Evolutionary conservation across 2,888 invertebrate species (phyloP), one percentile per base, ranked within the genome.

Genomic region (Ennomos erosarius): DNA sequence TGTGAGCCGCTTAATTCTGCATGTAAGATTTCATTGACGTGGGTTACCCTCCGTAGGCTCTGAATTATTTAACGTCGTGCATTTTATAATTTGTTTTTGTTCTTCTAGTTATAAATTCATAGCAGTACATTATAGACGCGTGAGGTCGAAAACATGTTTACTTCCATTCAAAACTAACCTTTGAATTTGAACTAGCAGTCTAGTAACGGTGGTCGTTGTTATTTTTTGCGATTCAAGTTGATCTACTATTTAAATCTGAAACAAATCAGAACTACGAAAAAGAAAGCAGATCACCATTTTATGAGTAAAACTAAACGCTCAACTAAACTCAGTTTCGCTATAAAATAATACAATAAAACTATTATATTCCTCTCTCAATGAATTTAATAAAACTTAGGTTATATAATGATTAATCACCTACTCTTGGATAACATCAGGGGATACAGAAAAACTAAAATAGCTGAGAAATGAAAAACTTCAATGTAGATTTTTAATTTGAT

Each of bases 1-100:
- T 70, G 71, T 68, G 59, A 55, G 42, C 62, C 65, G 42, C 62
- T 65, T 65, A 66, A 68, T 74, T 70, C 62, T 64, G 59, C 52
- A 67, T 71, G 64, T 74, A 76, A 78, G 69, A 74, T 70, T 74
- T 71, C 71, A 74, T 73, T 78, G 76, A 79, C 67, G 64, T 74
- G 78, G 78, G 79, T 79, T 68, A 67, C 64, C 68, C 73, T 68
- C 64, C 45, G 51, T 38, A 55, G 49, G 35, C 64, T 60, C 55
- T 57, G 69, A 73, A 74, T 78, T 73, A 73, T 74, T 74, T 71
- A 69, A 61, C 64, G 54, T 56, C 63, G 67, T 70, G 68, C 56
- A 69, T 76, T 71, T 67, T 65, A 76, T 77, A 75, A 76, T 79
- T 74, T 76, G 69, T 71, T 70, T 68, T 65, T 64, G 67, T 62